Base-by-base conservation (phyloP, 2,888 invertebrate genomes). In the Liposcelis brunnea region DNA sequence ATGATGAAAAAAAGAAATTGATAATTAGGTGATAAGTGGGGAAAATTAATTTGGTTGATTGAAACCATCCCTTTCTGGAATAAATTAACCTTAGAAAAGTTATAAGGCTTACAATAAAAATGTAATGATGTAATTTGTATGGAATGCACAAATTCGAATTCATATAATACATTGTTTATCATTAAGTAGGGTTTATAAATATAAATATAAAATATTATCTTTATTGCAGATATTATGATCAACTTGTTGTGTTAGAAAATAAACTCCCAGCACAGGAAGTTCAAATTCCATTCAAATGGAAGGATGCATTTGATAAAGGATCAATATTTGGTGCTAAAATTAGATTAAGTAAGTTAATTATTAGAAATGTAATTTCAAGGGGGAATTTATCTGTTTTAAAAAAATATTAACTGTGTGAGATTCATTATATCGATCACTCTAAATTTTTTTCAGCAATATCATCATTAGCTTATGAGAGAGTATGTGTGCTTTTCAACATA, bases 271-370 rank as follows among this genome's bases (percentile, higher is more conserved):
- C 89, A 1, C 80, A 89, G 55, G 95, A 97, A 64, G 78, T 97
- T 46, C 86, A 87, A 62, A 86, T 95, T 52, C 86, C 91, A 2
- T 98, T 98, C 66, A 98, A 97, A 64, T 98, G 98, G 97, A 94
- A 94, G 65, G 95, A 97, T 75, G 95, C 97, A 0, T 98, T 98
- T 60, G 94, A 95, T 62, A 87, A 87, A 59, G 90, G 90, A 44
- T 83, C 89, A 7, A 75, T 97, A 54, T 94, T 97, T 66, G 86
- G 87, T 49, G 87, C 87, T 49, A 76, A 86, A 61, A 82, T 86
- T 60, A 90, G 89, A 60, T 68, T 94, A 52, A 91, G 94, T 94
- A 73, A 72, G 80, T 71, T 42, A 43, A 48, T 2, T 36, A 16
- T n/a, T n/a, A n/a, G 19, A 18, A 6, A 2, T 16, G 32, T 31